Conservation (phyloP, 2,113 vertebrate species). For the Ctenomys sociabilis region DNA sequence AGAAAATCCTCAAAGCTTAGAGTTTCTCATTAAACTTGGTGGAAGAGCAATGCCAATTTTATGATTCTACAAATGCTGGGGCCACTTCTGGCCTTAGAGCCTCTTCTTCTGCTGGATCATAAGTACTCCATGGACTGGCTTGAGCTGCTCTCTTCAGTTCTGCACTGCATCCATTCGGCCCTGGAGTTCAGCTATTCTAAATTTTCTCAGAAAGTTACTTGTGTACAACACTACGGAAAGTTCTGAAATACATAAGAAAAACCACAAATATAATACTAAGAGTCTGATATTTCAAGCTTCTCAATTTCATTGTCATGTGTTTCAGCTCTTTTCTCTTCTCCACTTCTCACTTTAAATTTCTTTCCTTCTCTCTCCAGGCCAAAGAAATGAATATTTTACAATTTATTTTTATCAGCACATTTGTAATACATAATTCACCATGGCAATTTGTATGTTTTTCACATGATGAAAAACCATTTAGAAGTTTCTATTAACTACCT, state of each 20-base stretch:
- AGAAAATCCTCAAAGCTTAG: background rate
- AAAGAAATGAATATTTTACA: background rate
- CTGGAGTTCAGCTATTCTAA: background rate
- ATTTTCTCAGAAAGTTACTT: background rate
- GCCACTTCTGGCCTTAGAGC: background rate
- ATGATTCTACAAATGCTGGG: background rate
- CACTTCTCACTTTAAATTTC: background rate
- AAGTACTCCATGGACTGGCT: accelerated
- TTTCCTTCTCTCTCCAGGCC: background rate
- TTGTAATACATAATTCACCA: background rate
- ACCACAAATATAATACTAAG: background rate
- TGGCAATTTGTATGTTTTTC: background rate
- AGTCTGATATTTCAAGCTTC: background rate
- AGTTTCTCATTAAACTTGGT: background rate
- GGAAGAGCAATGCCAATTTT: background rate
- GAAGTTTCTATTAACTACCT: background rate
- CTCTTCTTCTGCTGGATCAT: background rate
- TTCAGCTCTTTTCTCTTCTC: background rate
- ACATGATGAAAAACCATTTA: background rate
- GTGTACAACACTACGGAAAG: background rate
- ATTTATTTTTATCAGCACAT: background rate
- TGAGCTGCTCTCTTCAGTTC: background rate
- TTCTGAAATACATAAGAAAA: background rate
- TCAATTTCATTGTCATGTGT: background rate
- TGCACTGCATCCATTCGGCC: background rate